phyloP scores from a whole-genome alignment of 2,797 vertebrate species.

The Cynodonichthys magdalenae region DNA sequence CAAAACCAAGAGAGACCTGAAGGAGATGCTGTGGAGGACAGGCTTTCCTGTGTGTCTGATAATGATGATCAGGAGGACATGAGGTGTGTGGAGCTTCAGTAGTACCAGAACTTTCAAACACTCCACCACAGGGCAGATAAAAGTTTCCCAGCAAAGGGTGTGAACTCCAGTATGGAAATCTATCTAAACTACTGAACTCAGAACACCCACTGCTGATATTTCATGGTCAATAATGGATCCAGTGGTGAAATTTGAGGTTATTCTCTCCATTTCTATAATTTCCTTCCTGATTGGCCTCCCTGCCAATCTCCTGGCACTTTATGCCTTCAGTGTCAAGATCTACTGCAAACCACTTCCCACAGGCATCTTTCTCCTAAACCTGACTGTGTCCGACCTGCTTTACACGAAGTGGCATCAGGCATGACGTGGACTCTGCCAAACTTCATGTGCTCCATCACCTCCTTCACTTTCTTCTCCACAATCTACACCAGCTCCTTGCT shows the following conservation, averaged over 20 bases:
- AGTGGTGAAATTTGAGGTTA: slow-evolving; percentile 24
- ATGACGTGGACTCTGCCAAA: slow-evolving; percentile 72
- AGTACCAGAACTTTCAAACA: not conserved
- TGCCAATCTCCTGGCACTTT: slow-evolving; percentile 81
- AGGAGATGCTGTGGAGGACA: slow-evolving; percentile 5
- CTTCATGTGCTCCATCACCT: slow-evolving; percentile 76
- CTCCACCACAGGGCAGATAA: not conserved
- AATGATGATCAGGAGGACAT: slow-evolving; percentile 26
- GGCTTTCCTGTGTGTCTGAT: slow-evolving; percentile 21
- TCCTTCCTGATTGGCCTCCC: slow-evolving; percentile 83
- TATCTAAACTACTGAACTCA: not conserved
- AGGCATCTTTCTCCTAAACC: slow-evolving; percentile 83
- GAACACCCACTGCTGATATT: not conserved
- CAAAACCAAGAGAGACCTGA: not conserved
- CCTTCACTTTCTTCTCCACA: slow-evolving; percentile 83
- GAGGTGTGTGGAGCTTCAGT: not conserved
- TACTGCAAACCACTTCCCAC: slow-evolving; percentile 58
- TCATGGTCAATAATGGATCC: not conserved
- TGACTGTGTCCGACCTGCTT: slow-evolving; percentile 83
- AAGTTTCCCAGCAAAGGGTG: not conserved
- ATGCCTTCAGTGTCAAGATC: slow-evolving; percentile 76
- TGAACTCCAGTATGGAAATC: not conserved
- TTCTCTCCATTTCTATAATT: slow-evolving; percentile 75
- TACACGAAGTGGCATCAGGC: slow-evolving; percentile 63
- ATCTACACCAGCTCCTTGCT: slow-evolving; percentile 88